These are phyloP conservation scores for Sarcophaga subvicina DNA, from an alignment of 2,888 invertebrate genomes.

Conservation along the genomic window DNA sequence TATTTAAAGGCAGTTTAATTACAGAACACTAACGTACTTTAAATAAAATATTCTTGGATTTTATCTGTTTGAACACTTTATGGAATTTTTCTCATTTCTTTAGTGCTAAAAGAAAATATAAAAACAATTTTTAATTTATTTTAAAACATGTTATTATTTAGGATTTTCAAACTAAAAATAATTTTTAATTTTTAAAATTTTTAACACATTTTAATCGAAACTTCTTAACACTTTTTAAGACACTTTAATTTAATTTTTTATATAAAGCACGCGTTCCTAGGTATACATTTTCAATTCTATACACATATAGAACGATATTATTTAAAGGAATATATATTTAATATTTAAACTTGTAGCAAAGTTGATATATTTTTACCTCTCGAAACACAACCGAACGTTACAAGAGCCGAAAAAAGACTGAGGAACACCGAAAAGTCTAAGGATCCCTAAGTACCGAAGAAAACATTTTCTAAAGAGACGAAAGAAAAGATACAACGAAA, in stretches of 20 bases:
- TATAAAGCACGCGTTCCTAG: neutral
- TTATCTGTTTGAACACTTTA: constrained; percentile 5
- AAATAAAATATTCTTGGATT: constrained; percentile 3
- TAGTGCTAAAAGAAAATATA: constrained; percentile 22
- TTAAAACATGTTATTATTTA: constrained; percentile 23
- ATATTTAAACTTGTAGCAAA: too few relatives aligned
- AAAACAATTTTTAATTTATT: neutral
- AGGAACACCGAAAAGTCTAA: constrained; percentile 43
- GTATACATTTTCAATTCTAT: too few relatives aligned
- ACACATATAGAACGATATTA: too few relatives aligned
- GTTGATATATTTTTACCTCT: constrained; percentile 49
- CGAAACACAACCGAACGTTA: constrained; percentile 62
- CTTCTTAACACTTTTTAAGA: neutral
- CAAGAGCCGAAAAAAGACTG: constrained; percentile 67
- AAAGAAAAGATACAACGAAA: constrained; percentile 10
- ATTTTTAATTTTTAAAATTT: neutral
- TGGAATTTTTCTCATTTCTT: constrained; percentile 2
- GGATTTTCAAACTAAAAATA: neutral
- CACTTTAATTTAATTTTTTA: neutral
- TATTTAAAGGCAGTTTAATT: constrained; percentile 19
- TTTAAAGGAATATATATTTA: neutral
- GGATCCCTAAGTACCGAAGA: constrained; percentile 46
- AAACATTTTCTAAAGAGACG: neutral
- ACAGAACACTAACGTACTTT: neutral
- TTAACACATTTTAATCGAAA: neutral